phyloP scores from a whole-genome alignment of 2,797 vertebrate species.

The Poecilia gillii region DNA sequence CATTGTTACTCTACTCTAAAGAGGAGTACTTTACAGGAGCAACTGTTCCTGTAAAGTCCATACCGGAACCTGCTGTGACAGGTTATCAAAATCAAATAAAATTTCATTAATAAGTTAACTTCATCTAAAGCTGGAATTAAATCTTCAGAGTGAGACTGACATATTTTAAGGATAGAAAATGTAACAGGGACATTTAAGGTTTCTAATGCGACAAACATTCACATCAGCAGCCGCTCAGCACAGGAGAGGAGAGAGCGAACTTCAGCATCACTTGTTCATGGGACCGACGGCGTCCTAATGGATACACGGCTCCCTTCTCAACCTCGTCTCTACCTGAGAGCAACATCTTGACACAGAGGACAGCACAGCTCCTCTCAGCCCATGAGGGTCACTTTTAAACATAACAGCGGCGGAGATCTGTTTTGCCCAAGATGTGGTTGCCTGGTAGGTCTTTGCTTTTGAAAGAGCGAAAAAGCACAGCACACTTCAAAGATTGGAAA shows the following conservation, averaged over 20 bases:
- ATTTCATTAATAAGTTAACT: neutral
- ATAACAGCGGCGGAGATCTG: neutral
- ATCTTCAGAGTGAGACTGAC: neutral
- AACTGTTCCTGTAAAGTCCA: neutral
- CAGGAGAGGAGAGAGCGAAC: neutral
- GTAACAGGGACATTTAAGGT: neutral
- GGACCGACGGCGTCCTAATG: neutral
- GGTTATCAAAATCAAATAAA: neutral
- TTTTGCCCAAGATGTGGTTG: neutral
- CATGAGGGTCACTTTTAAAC: neutral
- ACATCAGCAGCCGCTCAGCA: neutral
- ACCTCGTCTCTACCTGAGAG: neutral
- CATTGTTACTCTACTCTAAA: neutral
- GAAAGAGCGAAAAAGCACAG: neutral
- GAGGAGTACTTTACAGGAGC: neutral
- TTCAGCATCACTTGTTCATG: neutral
- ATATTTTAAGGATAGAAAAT: neutral
- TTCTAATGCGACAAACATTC: neutral
- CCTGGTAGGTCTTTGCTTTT: neutral
- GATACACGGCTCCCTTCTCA: neutral
- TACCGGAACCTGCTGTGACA: neutral
- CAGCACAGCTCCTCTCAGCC: neutral
- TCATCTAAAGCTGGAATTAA: neutral
- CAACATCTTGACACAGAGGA: neutral
- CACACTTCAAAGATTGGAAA: neutral